phyloP scores from a whole-genome alignment of 2,888 invertebrate species.

The Trachelus iudaicus region DNA sequence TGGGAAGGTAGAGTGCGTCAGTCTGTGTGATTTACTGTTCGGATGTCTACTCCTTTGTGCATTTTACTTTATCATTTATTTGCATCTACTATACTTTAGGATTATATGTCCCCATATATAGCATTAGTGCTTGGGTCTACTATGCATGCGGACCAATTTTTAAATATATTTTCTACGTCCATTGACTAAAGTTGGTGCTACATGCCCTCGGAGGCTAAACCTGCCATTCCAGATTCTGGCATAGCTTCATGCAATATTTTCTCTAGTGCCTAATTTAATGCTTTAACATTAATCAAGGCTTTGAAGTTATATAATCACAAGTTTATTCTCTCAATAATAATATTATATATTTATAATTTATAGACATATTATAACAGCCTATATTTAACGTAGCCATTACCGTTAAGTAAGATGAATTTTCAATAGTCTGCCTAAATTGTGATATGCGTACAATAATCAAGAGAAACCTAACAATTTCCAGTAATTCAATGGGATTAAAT shows the following conservation, averaged over 20 bases:
- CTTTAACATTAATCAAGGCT: neutral
- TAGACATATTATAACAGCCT: neutral
- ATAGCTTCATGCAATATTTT: neutral
- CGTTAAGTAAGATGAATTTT: neutral
- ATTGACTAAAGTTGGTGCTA: neutral
- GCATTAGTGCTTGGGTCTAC: constrained; percentile 29
- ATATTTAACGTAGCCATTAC: neutral
- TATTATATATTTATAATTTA: neutral
- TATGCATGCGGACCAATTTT: constrained; percentile 34
- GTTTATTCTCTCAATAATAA: neutral
- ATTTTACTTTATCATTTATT: constrained; percentile 58
- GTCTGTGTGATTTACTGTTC: constrained; percentile 63
- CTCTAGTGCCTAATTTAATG: neutral
- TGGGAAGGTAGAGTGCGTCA: constrained; percentile 83
- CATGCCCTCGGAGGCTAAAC: neutral
- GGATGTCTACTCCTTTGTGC: constrained; percentile 63
- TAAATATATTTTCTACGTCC: neutral
- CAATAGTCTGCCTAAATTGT: neutral
- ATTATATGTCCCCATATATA: constrained; percentile 32
- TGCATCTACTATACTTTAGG: constrained; percentile 51
- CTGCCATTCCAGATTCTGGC: neutral
- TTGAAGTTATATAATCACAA: neutral
- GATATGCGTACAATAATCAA: neutral
- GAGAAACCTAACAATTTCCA: constrained; percentile 35
- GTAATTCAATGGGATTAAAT: constrained; percentile 38